Evolutionary conservation across 2,797 vertebrate species (phyloP).

Genomic region (Sebastes vulpes): DNA sequence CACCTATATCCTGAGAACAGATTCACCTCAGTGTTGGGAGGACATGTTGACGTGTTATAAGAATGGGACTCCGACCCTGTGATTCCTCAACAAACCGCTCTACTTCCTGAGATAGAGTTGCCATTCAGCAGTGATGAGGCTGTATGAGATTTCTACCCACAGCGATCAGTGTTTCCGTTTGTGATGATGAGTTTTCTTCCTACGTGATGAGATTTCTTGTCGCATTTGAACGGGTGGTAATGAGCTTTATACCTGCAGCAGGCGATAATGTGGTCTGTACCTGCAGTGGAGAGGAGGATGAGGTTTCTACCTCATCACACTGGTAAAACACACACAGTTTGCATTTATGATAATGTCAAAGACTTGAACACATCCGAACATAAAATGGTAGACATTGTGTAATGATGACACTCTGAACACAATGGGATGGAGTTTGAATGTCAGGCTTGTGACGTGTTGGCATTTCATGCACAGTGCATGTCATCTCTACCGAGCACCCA

Average conservation of each 20-base stretch:
- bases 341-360: not conserved
- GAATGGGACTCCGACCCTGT: not conserved
- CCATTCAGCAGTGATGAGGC: not conserved
- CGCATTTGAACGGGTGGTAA: constrained; percentile 5
- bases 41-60: not conserved
- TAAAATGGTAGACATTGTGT: too few species aligned
- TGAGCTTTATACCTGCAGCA: constrained; percentile 2
- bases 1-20: not conserved
- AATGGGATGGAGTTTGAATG: not conserved
- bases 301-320: not conserved
- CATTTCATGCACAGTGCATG: not conserved
- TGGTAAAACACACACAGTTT: not conserved
- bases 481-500: not conserved
- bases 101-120: not conserved
- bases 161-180: not conserved
- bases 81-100: not conserved
- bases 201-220: constrained; percentile 18
- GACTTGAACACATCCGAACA: not conserved
- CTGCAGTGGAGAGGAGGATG: not conserved
- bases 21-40: not conserved
- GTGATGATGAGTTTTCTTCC: not conserved
- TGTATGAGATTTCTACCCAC: not conserved
- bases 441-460: not conserved
- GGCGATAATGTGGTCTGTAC: constrained; percentile 15
- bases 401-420: not conserved